A percentile compares a stretch with the other conserved stretches of the same genome.
Evolutionary conservation across 1,140 invertebrate species (phyloP).

Genomic region (Chelonus insularis): DNA sequence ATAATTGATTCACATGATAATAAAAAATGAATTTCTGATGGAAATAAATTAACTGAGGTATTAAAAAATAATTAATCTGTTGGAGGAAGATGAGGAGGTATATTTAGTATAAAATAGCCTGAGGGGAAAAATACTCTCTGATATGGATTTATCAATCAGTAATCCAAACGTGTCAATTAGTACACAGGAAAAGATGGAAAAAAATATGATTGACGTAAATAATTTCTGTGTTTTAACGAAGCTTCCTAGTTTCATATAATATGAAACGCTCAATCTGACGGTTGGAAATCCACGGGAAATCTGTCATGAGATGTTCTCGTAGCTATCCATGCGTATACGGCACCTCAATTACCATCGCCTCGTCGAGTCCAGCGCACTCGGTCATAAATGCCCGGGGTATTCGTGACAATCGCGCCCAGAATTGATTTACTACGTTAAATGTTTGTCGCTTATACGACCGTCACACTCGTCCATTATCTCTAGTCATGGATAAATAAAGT

Average conservation of each 20-base stretch:
- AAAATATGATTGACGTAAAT: constrained; percentile 19
- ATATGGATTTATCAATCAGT: not conserved
- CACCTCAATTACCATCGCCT: constrained; percentile 26
- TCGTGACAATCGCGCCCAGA: constrained; percentile 26
- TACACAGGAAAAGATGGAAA: not conserved
- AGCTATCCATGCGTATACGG: constrained; percentile 20
- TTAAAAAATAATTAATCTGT: too few relatives aligned
- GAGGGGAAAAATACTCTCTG: too few relatives aligned
- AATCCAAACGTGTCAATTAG: constrained; percentile 3
- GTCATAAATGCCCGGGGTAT: constrained; percentile 27
- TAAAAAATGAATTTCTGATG: too few relatives aligned
- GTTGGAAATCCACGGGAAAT: constrained; percentile 14
- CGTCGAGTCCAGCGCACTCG: constrained; percentile 12
- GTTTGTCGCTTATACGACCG: constrained; percentile 25
- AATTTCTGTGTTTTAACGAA: constrained; percentile 12
- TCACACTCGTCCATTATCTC: constrained; percentile 28
- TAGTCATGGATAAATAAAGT: constrained; percentile 25
- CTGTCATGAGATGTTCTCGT: constrained; percentile 19
- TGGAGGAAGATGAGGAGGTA: too few relatives aligned
- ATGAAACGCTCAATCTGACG: constrained; percentile 23
- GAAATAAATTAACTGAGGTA: too few relatives aligned
- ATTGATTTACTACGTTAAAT: constrained; percentile 31
- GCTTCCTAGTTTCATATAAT: not conserved
- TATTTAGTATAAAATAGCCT: too few relatives aligned
- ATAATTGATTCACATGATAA: too few relatives aligned